phyloP scores from a whole-genome alignment of 2,113 vertebrate species.

The Macquaria ambigua region DNA sequence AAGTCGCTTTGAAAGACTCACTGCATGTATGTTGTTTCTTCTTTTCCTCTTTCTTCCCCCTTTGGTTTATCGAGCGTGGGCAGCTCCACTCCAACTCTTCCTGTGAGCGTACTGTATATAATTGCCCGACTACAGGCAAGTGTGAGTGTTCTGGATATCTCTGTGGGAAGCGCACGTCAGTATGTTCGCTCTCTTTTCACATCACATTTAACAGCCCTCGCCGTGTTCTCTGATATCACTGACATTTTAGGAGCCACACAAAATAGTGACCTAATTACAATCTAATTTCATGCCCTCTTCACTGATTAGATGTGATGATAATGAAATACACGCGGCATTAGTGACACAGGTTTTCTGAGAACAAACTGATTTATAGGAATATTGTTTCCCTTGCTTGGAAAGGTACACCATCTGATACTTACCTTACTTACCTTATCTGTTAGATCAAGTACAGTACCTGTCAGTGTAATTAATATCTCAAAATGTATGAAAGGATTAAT shows the following conservation, averaged over 20 bases:
- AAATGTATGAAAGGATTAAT: not conserved
- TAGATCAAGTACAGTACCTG: not conserved
- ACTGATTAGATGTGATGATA: constrained; percentile 38
- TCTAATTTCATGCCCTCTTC: constrained; percentile 42
- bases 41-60: not conserved
- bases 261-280: constrained; percentile 48
- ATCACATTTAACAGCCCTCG: not conserved
- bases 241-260: constrained; percentile 19
- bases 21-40: constrained; percentile 12
- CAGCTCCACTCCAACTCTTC: constrained; percentile 38
- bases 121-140: constrained; percentile 32
- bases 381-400: not conserved
- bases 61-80: constrained; percentile 44
- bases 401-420: not conserved
- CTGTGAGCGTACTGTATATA: constrained; percentile 29
- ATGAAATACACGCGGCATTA: constrained; percentile 4
- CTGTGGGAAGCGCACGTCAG: constrained; percentile 10
- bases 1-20: constrained; percentile 33
- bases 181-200: not conserved
- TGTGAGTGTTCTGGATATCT: not conserved
- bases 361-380: not conserved
- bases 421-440: not conserved
- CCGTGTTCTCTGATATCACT: constrained; percentile 20
- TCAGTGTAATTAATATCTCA: not conserved
- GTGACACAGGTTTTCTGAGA: constrained; percentile 10